Evolutionary conservation across 2,113 vertebrate species (phyloP).

Genomic region (Panthera leo): DNA sequence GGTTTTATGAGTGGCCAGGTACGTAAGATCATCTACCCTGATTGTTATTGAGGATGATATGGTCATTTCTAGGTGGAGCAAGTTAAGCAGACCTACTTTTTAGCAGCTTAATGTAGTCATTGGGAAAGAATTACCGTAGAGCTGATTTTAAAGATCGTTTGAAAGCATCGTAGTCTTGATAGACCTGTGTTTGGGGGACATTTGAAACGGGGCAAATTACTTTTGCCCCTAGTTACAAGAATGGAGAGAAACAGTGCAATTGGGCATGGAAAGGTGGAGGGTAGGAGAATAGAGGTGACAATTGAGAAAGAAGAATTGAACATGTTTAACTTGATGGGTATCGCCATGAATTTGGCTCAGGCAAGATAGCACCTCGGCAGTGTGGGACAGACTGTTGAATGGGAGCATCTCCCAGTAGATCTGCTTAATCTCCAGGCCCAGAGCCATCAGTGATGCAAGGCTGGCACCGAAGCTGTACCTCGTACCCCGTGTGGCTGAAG

Average conservation of each 20-base stretch:
- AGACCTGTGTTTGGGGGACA: not conserved
- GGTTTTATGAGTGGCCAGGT: not conserved
- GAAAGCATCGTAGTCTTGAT: not conserved
- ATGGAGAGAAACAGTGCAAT: not conserved
- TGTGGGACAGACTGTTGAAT: not conserved
- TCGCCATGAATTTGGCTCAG: not conserved
- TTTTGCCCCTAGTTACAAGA: not conserved
- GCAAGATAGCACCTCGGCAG: not conserved
- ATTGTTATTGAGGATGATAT: not conserved
- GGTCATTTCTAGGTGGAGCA: not conserved
- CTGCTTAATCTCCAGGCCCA: not conserved
- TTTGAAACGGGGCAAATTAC: not conserved
- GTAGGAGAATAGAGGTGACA: not conserved
- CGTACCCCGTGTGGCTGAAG: too few species aligned
- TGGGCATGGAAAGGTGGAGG: too few species aligned
- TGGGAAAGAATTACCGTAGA: not conserved
- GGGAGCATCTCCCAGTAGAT: not conserved
- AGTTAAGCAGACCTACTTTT: not conserved
- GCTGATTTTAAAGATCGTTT: not conserved
- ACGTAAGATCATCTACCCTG: not conserved
- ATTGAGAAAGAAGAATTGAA: not conserved
- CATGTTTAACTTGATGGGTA: not conserved
- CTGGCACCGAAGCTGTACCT: not conserved
- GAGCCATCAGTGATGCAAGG: not conserved
- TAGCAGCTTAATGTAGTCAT: not conserved